phyloP scores from a whole-genome alignment of 2,113 vertebrate species.

The Colaptes auratus region DNA sequence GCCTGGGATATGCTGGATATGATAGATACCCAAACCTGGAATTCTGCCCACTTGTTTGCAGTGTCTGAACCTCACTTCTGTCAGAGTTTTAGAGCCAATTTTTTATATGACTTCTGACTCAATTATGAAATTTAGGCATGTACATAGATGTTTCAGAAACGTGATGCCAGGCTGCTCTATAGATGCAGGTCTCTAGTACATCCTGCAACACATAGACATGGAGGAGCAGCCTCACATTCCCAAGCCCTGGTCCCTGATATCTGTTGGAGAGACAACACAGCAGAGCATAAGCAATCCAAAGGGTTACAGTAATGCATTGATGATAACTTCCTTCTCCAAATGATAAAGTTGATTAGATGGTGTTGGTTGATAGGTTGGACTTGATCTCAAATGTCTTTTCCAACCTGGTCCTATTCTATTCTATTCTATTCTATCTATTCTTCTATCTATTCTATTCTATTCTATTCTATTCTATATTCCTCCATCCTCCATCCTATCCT shows the following conservation, averaged over 20 bases:
- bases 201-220: neutral
- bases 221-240: neutral
- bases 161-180: neutral
- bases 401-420: no score
- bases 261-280: neutral
- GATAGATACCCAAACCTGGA: neutral
- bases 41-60: neutral
- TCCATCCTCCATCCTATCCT: no score
- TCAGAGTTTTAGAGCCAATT: neutral
- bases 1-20: neutral
- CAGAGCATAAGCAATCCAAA: neutral
- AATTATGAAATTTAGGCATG: neutral
- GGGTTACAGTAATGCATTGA: neutral
- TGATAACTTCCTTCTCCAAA: neutral
- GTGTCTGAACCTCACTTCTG: neutral
- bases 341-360: neutral
- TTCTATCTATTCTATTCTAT: no score
- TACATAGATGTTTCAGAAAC: neutral
- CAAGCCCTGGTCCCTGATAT: neutral
- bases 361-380: no score
- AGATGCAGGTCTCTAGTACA: neutral
- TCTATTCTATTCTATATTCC: no score
- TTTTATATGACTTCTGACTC: neutral
- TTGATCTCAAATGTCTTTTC: no score
- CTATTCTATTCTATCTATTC: no score